Base-by-base conservation (phyloP, 2,888 invertebrate species). In the Peribatodes rhomboidaria region DNA sequence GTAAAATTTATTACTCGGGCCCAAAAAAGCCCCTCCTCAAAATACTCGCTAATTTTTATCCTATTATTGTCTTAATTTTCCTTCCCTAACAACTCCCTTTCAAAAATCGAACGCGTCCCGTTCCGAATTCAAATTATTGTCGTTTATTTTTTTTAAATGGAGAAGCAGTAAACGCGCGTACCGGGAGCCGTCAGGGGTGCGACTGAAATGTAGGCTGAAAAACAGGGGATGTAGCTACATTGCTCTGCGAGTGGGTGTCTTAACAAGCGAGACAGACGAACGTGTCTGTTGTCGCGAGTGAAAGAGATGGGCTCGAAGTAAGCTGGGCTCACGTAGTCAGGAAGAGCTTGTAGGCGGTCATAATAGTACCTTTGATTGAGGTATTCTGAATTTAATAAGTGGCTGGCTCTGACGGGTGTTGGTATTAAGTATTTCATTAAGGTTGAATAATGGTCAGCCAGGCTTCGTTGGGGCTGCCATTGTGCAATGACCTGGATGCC, bases 271-370 rank as follows among this genome's bases (percentile, higher is more conserved):
- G 86, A 85, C 13, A 61, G 69, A n/a, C 1, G 27, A 69, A 84
- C 68, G 10, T 11, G n/a, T 31, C 33, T 11, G 47, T 20, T 22
- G 4, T 9, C 37, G 2, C 0, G 80, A 10, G 39, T 0, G 76
- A 87, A 39, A 70, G 77, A 63, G 87, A 79, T 8, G 42, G 75
- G 1, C 75, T 68, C 74, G 76, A 58, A 76, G 77, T 82, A 85
- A 81, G 50, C 84, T 77, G 77, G 77, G 79, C 79, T 83, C 82
- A 82, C 85, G 85, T 86, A 85, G 70, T 73, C 83, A 87, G 87
- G 85, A 88, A 85, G 86, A 87, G 86, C 83, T 89, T 85, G 89
- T 88, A 88, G 89, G 90, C 90, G 88, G 86, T 78, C 74, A 85
- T 85, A 84, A 86, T 86, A 85, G 81, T 86, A 85, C 82, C 82